A percentile compares a stretch with the other conserved stretches of the same genome.
Evolutionary conservation across 2,888 invertebrate species (phyloP).

Genomic region (Pilophorus perplexus): DNA sequence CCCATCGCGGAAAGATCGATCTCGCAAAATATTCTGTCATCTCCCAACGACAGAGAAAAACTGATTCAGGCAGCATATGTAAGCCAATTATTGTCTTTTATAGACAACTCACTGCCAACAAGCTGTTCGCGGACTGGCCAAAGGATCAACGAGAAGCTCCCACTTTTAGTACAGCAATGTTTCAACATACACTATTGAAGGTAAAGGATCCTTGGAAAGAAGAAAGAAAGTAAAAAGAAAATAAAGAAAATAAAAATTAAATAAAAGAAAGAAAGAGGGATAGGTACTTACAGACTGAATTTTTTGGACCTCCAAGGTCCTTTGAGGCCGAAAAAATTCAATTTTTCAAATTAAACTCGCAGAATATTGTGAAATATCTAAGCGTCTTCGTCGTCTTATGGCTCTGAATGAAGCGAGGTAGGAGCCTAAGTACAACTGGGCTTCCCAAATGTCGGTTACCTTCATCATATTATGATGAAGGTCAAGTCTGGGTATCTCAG

Average conservation of each 20-base stretch:
- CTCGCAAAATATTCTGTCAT: conserved; percentile 11
- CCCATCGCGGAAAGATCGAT: background rate
- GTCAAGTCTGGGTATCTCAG: too few relatives aligned
- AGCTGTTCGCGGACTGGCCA: background rate
- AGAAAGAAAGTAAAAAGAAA: background rate
- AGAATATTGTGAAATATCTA: too few relatives aligned
- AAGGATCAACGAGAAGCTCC: background rate
- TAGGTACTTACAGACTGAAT: too few relatives aligned
- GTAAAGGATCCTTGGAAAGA: too few relatives aligned
- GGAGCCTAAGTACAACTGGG: too few relatives aligned
- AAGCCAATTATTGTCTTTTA: too few relatives aligned
- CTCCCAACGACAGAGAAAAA: background rate
- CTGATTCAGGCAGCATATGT: background rate
- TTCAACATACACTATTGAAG: background rate
- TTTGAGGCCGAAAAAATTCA: background rate
- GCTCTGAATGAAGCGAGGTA: too few relatives aligned
- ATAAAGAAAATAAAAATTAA: too few relatives aligned
- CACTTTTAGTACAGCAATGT: background rate
- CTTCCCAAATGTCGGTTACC: too few relatives aligned
- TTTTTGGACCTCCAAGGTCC: conserved; percentile 1
- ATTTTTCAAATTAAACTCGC: background rate
- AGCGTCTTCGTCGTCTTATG: too few relatives aligned
- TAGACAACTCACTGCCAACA: background rate
- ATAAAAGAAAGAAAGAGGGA: too few relatives aligned
- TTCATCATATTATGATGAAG: too few relatives aligned